These are phyloP conservation scores for Epicauta chinensis DNA, from an alignment of 1,140 invertebrate genomes.

Conservation along the genomic window DNA sequence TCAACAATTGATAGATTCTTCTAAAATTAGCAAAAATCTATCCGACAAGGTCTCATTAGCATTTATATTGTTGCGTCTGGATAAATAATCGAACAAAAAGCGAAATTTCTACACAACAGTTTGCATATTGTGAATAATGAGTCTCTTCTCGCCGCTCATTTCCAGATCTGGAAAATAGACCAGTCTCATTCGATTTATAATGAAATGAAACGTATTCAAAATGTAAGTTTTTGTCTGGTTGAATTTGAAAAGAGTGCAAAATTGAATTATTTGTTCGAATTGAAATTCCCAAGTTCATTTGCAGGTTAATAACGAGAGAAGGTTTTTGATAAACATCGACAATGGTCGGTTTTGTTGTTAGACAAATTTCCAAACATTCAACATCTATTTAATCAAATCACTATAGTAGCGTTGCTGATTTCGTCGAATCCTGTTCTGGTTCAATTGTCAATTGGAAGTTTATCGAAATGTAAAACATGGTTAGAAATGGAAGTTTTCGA, in stretches of 20 bases:
- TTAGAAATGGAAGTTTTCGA: slow-evolving; percentile 9
- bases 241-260: slow-evolving; percentile 12
- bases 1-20: too few species aligned
- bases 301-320: slow-evolving; percentile 5
- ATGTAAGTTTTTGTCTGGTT: slow-evolving; percentile 10
- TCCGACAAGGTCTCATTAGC: slow-evolving; percentile 14
- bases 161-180: slow-evolving; percentile 14
- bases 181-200: slow-evolving; percentile 17
- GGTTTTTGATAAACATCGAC: background rate
- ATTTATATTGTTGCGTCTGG: slow-evolving; percentile 15
- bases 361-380: too few species aligned
- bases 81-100: slow-evolving; percentile 12
- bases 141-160: background rate
- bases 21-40: slow-evolving; percentile 4
- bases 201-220: slow-evolving; percentile 14
- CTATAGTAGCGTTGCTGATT: too few species aligned
- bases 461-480: slow-evolving; percentile 17
- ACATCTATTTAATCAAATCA: too few species aligned
- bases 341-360: too few species aligned
- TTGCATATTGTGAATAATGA: slow-evolving; percentile 2
- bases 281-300: slow-evolving; percentile 17
- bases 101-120: slow-evolving; percentile 2
- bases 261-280: slow-evolving; percentile 15
- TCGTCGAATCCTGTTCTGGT: slow-evolving; percentile 1
- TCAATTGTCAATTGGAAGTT: slow-evolving; percentile 16